A percentile compares a stretch with the other conserved stretches of the same genome.
These are phyloP conservation scores for Tupaia tana DNA, from an alignment of 2,113 vertebrate species.

Conservation along the genomic window DNA sequence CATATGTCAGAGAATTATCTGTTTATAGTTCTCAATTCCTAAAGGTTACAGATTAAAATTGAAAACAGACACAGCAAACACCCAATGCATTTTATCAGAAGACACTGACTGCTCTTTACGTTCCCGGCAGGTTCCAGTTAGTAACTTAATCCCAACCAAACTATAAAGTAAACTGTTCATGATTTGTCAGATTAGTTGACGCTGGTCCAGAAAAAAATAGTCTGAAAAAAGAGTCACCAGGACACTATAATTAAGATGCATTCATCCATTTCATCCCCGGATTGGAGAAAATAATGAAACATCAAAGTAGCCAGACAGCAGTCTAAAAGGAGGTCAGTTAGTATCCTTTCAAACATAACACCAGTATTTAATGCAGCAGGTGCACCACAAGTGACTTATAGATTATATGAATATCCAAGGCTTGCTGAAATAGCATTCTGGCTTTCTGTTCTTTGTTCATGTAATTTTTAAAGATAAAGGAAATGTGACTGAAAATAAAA, in stretches of 20 bases:
- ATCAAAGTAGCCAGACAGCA: slow-evolving; percentile 79
- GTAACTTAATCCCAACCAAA: slow-evolving; percentile 76
- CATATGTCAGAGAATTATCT: slow-evolving; percentile 83
- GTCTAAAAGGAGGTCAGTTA: slow-evolving; percentile 69
- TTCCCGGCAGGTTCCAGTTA: slow-evolving; percentile 62
- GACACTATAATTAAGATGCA: slow-evolving; percentile 85
- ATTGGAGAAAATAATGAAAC: slow-evolving; percentile 81
- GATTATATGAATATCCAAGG: not conserved
- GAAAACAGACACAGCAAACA: slow-evolving; percentile 54
- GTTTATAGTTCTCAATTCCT: slow-evolving; percentile 66
- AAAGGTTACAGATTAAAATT: slow-evolving; percentile 70
- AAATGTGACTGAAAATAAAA: slow-evolving; percentile 28
- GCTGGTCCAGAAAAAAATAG: slow-evolving; percentile 76
- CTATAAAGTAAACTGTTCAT: slow-evolving; percentile 71
- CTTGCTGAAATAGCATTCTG: not conserved
- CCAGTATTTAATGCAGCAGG: slow-evolving; percentile 21
- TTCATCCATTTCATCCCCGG: slow-evolving; percentile 81
- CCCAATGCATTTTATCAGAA: slow-evolving; percentile 50
- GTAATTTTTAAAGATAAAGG: slow-evolving; percentile 34
- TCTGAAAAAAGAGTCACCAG: slow-evolving; percentile 82
- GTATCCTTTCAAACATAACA: slow-evolving; percentile 63
- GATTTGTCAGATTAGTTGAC: slow-evolving; percentile 84
- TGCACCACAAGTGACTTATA: not conserved
- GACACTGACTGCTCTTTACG: slow-evolving; percentile 43
- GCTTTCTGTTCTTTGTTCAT: not conserved